Evolutionary conservation across 2,888 invertebrate genomes (phyloP).

Genomic region (Caprella mutica): DNA sequence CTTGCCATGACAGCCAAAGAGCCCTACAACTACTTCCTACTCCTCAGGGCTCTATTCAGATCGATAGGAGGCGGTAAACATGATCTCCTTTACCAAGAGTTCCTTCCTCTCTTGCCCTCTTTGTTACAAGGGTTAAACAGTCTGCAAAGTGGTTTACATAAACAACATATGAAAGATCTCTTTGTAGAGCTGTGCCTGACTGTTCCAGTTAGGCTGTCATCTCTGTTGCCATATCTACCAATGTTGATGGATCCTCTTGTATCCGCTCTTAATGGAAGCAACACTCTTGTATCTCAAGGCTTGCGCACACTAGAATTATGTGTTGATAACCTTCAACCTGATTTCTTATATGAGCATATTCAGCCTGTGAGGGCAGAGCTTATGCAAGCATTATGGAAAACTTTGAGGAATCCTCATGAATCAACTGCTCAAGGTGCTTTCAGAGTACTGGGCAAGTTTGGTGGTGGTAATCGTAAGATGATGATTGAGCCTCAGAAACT

Average conservation of each 20-base stretch:
- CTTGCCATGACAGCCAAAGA: slow-evolving; percentile 93
- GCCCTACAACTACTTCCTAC: slow-evolving; percentile 92
- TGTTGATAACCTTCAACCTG: slow-evolving; percentile 96
- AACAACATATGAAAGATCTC: slow-evolving; percentile 96
- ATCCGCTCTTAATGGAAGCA: slow-evolving; percentile 90
- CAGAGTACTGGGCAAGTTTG: slow-evolving; percentile 95
- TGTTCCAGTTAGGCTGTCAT: slow-evolving; percentile 91
- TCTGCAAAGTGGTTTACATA: slow-evolving; percentile 88
- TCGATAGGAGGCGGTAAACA: slow-evolving; percentile 99
- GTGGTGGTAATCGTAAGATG: slow-evolving; percentile 96
- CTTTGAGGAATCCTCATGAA: slow-evolving; percentile 73
- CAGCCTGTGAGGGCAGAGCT: slow-evolving; percentile 93
- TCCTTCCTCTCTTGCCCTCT: slow-evolving; percentile 86
- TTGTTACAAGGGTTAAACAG: slow-evolving; percentile 85
- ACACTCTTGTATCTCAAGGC: slow-evolving; percentile 82
- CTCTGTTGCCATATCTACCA: slow-evolving; percentile 86
- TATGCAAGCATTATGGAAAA: slow-evolving; percentile 96
- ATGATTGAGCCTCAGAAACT: slow-evolving; percentile 91
- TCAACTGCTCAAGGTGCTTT: slow-evolving; percentile 31
- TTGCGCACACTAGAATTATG: slow-evolving; percentile 90
- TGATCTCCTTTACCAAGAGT: slow-evolving; percentile 93
- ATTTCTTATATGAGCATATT: slow-evolving; percentile 96
- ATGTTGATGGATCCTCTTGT: slow-evolving; percentile 99
- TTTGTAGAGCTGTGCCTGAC: slow-evolving; percentile 96
- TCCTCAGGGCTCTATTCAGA: slow-evolving; percentile 83